phyloP scores from a whole-genome alignment of 2,113 vertebrate species.

The Rhizomys pruinosus region DNA sequence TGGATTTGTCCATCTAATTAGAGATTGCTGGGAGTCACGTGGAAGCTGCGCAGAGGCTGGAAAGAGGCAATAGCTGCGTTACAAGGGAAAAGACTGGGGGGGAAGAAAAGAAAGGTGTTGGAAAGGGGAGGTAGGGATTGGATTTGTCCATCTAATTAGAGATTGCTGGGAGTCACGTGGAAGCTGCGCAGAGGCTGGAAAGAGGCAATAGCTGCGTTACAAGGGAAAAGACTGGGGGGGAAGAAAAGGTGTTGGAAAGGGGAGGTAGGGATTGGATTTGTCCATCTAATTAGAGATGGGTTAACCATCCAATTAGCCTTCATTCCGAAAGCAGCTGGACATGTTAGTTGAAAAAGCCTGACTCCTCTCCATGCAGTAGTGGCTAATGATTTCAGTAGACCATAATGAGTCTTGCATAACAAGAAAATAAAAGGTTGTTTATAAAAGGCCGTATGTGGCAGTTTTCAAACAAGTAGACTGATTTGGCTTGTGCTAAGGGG shows the following conservation, averaged over 20 bases:
- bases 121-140: neutral
- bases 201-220: neutral
- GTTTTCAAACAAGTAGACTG: conserved; percentile 71
- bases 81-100: neutral
- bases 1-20: neutral
- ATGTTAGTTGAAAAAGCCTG: neutral
- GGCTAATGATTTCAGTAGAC: neutral
- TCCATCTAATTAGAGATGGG: neutral
- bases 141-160: neutral
- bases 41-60: neutral
- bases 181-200: neutral
- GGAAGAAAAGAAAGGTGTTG: neutral
- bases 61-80: neutral
- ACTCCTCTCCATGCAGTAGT: neutral
- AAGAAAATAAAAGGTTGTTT: conserved; percentile 55
- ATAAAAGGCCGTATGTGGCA: conserved; percentile 29
- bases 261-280: neutral
- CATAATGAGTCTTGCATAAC: neutral
- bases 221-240: neutral
- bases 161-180: neutral
- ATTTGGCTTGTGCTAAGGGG: conserved; percentile 51
- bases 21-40: neutral
- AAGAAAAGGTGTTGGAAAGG: neutral
- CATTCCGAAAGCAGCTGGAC: neutral
- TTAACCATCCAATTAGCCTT: neutral